Evolutionary conservation across 2,797 vertebrate genomes (phyloP).

Genomic region (Betta splendens): DNA sequence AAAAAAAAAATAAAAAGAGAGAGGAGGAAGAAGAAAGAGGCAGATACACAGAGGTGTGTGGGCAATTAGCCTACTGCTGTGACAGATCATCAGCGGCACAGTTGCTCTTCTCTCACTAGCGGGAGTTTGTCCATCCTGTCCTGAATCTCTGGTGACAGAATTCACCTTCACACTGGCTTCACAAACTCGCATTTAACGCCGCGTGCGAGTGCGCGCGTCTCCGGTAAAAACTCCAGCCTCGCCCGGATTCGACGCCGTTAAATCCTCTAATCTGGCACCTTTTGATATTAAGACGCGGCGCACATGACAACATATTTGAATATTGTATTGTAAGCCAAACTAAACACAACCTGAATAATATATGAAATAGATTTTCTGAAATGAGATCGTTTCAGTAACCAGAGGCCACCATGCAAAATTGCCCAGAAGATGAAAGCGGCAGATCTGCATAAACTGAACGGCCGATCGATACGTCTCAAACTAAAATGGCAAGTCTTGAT

Average conservation of each 20-base stretch:
- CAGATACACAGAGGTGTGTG: conserved; percentile 54
- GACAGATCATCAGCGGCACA: conserved; percentile 68
- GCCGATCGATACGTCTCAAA: conserved; percentile 75
- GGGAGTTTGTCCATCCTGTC: conserved; percentile 56
- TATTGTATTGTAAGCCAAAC: conserved; percentile 53
- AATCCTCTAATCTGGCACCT: conserved; percentile 21
- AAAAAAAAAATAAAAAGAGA: conserved; percentile 18
- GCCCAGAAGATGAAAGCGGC: conserved; percentile 70
- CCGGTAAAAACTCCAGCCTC: background rate
- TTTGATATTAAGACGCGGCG: conserved; percentile 14
- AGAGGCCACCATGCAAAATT: conserved; percentile 61
- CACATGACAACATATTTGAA: conserved; percentile 39
- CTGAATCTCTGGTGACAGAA: conserved; percentile 31
- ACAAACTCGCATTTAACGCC: background rate
- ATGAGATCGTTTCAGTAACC: conserved; percentile 67
- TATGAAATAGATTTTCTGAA: conserved; percentile 67
- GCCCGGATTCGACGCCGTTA: background rate
- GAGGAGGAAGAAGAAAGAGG: conserved; percentile 8
- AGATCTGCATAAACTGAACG: conserved; percentile 76
- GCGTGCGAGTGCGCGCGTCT: background rate
- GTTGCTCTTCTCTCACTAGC: conserved; percentile 47
- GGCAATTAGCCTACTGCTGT: conserved; percentile 75
- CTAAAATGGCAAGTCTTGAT: conserved; percentile 78
- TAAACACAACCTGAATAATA: conserved; percentile 63
- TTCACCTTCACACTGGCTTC: conserved; percentile 54